Evolutionary conservation across 2,888 invertebrate genomes (phyloP).

Genomic region (Amphimallon solstitiale): DNA sequence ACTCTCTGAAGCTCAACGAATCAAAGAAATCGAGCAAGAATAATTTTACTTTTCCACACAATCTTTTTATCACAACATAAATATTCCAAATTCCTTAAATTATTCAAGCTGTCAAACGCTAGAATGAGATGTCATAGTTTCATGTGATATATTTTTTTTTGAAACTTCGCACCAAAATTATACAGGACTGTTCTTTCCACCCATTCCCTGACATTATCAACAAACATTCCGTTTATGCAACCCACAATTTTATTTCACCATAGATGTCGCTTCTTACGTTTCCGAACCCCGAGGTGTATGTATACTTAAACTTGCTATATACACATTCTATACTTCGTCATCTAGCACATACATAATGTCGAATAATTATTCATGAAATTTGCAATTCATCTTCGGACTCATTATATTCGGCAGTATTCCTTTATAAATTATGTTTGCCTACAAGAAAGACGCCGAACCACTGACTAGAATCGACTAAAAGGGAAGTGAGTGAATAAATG

Average conservation of each 20-base stretch:
- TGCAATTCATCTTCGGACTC: slow-evolving; percentile 38
- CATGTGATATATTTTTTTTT: no score
- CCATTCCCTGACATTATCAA: background rate
- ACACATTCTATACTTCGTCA: background rate
- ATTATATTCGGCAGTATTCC: slow-evolving; percentile 39
- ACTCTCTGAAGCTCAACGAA: no score
- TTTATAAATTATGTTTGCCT: slow-evolving; percentile 38
- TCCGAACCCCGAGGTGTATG: background rate
- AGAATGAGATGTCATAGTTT: no score
- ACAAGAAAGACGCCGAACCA: slow-evolving; percentile 12
- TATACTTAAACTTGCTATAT: background rate
- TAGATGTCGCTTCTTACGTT: background rate
- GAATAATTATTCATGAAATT: slow-evolving; percentile 41
- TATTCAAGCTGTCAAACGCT: no score
- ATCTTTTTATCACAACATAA: no score
- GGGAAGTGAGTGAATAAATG: slow-evolving; percentile 62
- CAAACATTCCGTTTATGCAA: background rate
- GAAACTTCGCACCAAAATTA: no score
- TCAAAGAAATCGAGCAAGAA: no score
- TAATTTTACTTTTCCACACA: no score
- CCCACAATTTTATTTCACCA: background rate
- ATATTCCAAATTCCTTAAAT: no score
- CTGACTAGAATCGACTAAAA: slow-evolving; percentile 45
- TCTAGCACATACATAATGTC: slow-evolving; percentile 20
- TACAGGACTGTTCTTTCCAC: no score